Base-by-base conservation (phyloP, 2,888 invertebrate species). In the Andricus curvator region DNA sequence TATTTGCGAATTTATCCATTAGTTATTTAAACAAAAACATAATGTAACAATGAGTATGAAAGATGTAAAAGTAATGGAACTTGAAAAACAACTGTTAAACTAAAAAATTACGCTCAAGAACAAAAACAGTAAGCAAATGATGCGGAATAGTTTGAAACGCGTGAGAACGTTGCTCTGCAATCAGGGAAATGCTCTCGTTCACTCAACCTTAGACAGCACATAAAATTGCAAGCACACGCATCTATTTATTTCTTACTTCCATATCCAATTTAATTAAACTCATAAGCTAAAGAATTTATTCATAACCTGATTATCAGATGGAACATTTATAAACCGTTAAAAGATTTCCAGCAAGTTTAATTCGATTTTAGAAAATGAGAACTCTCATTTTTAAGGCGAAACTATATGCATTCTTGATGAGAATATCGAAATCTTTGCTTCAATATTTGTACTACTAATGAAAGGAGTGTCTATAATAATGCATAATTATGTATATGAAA, bases 161-260 rank as follows among this genome's bases (percentile, higher is more conserved):
- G 62, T 62, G 62, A 62, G 62, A 62, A 62, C 25, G 62, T 62
- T 62, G 60, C 25, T 15, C 25, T 25, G 60, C 25, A 62, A 62
- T 62, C 6, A 62, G 25, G 25, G 25, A 62, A 62, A 62, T 62
- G n/a, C 62, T 25, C 62, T 25, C 13, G 25, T 62, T 62, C 62
- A 62, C 25, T 62, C 62, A 62, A 62, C n/a, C 8, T 56, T 0
- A 56, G 3, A 62, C 62, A 62, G 9, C 62, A n/a, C 62, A 62
- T 62, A 62, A 62, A 62, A 62, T 62, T 15, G 11, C 62, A 13
- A 22, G 15, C 25, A 60, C 11, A 62, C 62, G 22, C n/a, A 25
- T 62, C 22, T 25, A 62, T 62, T 25, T 25, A 25, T 25, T 62
- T 15, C 62, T 25, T 62, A 2, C 15, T 25, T 62, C 15, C 25